Evolutionary conservation across 2,797 vertebrate genomes (phyloP).

Genomic region (Microtus obscurus): DNA sequence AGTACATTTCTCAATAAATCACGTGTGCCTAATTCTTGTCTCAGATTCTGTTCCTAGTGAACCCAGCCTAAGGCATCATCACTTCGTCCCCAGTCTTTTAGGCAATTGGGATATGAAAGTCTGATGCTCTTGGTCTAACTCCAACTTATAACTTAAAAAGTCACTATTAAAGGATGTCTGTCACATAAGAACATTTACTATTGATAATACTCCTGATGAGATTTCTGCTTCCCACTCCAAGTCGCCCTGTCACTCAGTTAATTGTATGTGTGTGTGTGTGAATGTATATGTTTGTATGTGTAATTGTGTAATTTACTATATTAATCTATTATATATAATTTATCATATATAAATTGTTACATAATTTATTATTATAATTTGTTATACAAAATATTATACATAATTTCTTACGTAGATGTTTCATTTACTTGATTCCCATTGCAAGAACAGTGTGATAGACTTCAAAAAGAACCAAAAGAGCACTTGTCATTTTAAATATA

Average conservation of each 20-base stretch:
- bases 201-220: neutral
- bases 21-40: neutral
- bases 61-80: neutral
- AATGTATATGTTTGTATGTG: neutral
- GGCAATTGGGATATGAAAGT: neutral
- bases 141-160: neutral
- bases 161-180: slow-evolving; percentile 67
- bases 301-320: neutral
- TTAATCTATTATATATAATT: neutral
- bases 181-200: slow-evolving; percentile 57
- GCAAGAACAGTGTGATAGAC: neutral
- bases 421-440: slow-evolving; percentile 20
- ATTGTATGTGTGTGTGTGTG: neutral
- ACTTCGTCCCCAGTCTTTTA: slow-evolving; percentile 12
- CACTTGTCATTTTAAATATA: slow-evolving; percentile 74
- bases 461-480: slow-evolving; percentile 68
- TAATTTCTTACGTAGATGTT: too few relatives aligned
- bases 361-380: too few relatives aligned
- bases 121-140: neutral
- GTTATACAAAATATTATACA: too few relatives aligned
- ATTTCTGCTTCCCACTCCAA: slow-evolving; percentile 63
- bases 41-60: slow-evolving; percentile 6
- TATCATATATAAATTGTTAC: too few relatives aligned
- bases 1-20: neutral
- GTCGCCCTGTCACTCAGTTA: slow-evolving; percentile 45